A percentile compares a stretch with the other conserved stretches of the same genome.
Evolutionary conservation across 2,797 vertebrate species (phyloP).

Genomic region (Vireo griseus): DNA sequence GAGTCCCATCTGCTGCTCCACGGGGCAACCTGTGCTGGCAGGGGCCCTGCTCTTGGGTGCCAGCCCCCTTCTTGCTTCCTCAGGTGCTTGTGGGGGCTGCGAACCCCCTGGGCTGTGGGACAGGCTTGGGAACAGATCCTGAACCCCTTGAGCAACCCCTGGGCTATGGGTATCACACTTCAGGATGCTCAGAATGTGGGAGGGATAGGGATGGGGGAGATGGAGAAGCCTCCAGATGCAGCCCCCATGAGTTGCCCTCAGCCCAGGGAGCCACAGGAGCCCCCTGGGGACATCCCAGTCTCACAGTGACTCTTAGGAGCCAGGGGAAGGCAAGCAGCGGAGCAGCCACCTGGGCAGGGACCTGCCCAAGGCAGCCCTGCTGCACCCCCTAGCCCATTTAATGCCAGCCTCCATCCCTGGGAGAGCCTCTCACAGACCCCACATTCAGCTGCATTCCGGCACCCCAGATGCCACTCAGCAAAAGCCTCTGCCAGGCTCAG

Average conservation of each 20-base stretch:
- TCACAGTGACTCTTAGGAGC: neutral
- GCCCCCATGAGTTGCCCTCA: neutral
- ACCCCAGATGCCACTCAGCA: neutral
- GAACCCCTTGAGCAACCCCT: neutral
- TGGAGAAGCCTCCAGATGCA: neutral
- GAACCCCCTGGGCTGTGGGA: neutral
- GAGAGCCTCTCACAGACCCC: neutral
- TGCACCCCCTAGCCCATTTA: fast-evolving
- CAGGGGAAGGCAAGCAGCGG: fast-evolving
- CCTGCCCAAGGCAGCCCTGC: neutral
- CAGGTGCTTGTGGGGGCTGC: fast-evolving
- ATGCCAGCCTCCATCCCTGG: neutral
- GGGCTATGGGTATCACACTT: fast-evolving
- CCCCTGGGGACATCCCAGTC: fast-evolving
- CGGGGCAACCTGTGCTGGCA: neutral
- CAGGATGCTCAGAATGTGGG: neutral
- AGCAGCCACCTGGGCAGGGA: neutral
- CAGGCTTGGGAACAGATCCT: neutral
- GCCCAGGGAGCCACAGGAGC: neutral
- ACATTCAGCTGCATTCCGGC: neutral
- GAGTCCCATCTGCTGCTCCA: neutral
- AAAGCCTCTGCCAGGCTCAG: neutral
- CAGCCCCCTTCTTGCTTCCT: neutral
- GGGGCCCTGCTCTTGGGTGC: neutral
- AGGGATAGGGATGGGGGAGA: neutral